Conservation (phyloP, 2,797 vertebrate species). For the Tolypeutes matacus region DNA sequence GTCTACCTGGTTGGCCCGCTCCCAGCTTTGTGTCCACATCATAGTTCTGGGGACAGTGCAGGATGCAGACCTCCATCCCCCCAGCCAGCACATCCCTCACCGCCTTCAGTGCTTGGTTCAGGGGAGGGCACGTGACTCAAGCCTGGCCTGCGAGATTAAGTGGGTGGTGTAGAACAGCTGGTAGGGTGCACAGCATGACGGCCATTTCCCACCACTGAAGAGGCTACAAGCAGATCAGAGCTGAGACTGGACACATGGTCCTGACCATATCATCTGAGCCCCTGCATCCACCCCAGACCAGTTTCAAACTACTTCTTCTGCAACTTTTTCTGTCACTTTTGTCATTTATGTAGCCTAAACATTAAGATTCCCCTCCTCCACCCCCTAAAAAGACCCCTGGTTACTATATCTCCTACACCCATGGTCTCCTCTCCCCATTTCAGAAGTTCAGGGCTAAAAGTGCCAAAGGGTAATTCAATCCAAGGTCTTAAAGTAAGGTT, state of each 20-base stretch:
- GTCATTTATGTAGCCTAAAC: background rate
- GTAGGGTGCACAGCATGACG: background rate
- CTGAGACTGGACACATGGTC: background rate
- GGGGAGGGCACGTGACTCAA: accelerated
- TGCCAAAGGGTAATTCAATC: background rate
- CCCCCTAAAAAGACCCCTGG: background rate
- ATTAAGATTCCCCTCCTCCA: background rate
- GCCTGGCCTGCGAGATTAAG: background rate
- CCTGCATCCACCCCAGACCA: accelerated
- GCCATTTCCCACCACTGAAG: background rate
- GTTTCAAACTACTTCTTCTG: background rate
- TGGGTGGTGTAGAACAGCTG: background rate
- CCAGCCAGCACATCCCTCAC: too few species aligned
- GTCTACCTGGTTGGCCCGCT: accelerated
- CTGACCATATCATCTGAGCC: background rate
- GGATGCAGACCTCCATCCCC: background rate
- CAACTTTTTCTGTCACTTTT: background rate
- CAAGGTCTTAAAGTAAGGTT: background rate
- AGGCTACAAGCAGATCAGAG: background rate
- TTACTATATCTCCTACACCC: background rate
- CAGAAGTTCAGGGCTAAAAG: background rate
- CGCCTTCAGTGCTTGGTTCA: background rate
- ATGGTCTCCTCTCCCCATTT: background rate
- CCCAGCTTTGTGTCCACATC: background rate
- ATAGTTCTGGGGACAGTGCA: background rate